Evolutionary conservation across 2,113 vertebrate genomes (phyloP), one percentile per base, ranked within the genome.

Genomic region (Chamaetylas fuelleborni): DNA sequence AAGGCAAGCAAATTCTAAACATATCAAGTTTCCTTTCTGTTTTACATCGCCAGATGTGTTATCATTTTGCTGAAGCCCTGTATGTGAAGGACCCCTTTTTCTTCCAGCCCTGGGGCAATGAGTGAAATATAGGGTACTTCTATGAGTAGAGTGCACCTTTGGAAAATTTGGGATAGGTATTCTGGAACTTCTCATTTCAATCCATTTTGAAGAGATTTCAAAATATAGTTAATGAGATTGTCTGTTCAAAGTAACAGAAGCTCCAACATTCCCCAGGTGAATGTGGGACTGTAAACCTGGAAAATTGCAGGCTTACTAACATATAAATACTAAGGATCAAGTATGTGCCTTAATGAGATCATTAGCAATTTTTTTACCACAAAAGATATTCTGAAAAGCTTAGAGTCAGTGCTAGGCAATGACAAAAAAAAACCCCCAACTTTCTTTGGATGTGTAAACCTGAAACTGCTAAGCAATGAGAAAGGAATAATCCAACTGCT

Each of bases 111-210:
- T 57, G 48, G 20, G 70, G 73, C 66, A 85, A 54, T 43, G 22
- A 73, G 2, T 78, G 72, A 87, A 81, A 79, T 38, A 47, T 8
- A 77, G 67, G 0, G 17, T 42, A 85, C 60, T 77, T 38, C 34
- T 43, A 10, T n/a, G 14, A 85, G 34, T 25, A 50, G 28, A 64
- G 25, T 4, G 1, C 70, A 92, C 43, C 66, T 91, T 82, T 76
- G 70, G 72, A 92, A 91, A n/a, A 36, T 81, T 74, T 72, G 40
- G 20, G 78, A 85, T 25, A 65, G 29, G 23, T 89, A 65, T 70
- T 92, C 86, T 95, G 93, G 70, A 90, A 89, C 25, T 72, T 79
- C 34, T 92, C 82, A 83, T 67, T 89, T 87, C 33, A 76, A 82
- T 76, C 53, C 42, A n/a, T 78, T 84, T 87, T 86, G 38, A 92